phyloP scores from a whole-genome alignment of 1,140 invertebrate species.

The Bombus sibiricus region DNA sequence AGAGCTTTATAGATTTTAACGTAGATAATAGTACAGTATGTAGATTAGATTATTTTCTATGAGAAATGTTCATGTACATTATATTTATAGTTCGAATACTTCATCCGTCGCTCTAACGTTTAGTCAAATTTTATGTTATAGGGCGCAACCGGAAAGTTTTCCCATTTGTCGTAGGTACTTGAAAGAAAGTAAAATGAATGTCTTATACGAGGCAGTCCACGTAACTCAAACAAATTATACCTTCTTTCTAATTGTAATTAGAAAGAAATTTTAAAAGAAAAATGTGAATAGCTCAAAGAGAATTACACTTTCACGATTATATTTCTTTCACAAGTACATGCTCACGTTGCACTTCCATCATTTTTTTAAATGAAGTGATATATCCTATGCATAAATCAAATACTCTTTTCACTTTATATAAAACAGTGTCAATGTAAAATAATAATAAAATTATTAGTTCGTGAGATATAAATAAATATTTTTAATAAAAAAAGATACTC shows the following conservation, averaged over 20 bases:
- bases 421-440: no score
- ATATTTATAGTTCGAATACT: neutral
- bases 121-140: neutral
- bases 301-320: neutral
- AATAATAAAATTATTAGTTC: no score
- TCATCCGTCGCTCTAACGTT: neutral
- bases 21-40: no score
- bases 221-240: neutral
- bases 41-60: neutral
- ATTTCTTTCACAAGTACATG: neutral
- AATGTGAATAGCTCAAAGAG: no score
- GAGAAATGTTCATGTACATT: neutral
- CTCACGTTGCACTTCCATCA: no score
- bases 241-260: neutral
- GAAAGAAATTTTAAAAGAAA: no score
- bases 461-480: no score
- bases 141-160: neutral
- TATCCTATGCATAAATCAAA: no score
- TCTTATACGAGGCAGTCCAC: neutral
- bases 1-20: no score
- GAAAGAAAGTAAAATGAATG: neutral
- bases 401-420: no score
- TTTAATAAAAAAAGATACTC: no score
- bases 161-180: neutral
- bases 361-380: no score